These are phyloP conservation scores for Typhlichthys subterraneus DNA, from an alignment of 2,797 vertebrate species.

Conservation along the genomic window DNA sequence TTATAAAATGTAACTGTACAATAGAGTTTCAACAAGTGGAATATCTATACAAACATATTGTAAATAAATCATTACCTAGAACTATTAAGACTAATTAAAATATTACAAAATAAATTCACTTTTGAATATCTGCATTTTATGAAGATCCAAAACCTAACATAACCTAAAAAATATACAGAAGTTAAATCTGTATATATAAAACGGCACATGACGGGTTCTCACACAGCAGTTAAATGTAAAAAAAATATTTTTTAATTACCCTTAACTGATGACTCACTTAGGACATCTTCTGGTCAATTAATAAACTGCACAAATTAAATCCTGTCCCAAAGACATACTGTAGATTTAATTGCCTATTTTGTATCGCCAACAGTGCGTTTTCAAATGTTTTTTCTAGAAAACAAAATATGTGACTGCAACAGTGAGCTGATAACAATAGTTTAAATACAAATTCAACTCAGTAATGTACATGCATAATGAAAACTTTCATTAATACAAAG, in stretches of 20 bases:
- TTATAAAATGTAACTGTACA: constrained; percentile 80
- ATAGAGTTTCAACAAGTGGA: constrained; percentile 73
- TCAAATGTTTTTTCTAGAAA: constrained; percentile 54
- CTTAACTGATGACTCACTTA: constrained; percentile 34
- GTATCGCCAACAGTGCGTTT: constrained; percentile 23
- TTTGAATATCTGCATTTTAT: constrained; percentile 53
- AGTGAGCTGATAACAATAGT: constrained; percentile 53
- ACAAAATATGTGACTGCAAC: constrained; percentile 50
- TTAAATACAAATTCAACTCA: constrained; percentile 62
- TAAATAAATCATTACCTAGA: constrained; percentile 69
- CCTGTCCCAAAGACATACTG: constrained; percentile 11
- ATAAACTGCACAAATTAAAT: constrained; percentile 37
- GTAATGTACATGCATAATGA: constrained; percentile 72
- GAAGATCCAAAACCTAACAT: constrained; percentile 45
- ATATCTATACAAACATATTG: constrained; percentile 74
- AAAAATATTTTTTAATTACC: constrained; percentile 40
- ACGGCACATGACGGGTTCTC: constrained; percentile 23
- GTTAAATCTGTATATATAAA: constrained; percentile 31
- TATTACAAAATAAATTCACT: constrained; percentile 67
- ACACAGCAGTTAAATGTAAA: constrained; percentile 35
- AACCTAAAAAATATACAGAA: constrained; percentile 51
- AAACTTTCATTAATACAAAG: constrained; percentile 62
- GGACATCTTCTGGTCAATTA: constrained; percentile 51
- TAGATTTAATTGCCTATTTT: constrained; percentile 12
- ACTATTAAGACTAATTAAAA: constrained; percentile 66